Evolutionary conservation across 2,888 invertebrate genomes (phyloP).

Genomic region (Tolmerus cingulatus): DNA sequence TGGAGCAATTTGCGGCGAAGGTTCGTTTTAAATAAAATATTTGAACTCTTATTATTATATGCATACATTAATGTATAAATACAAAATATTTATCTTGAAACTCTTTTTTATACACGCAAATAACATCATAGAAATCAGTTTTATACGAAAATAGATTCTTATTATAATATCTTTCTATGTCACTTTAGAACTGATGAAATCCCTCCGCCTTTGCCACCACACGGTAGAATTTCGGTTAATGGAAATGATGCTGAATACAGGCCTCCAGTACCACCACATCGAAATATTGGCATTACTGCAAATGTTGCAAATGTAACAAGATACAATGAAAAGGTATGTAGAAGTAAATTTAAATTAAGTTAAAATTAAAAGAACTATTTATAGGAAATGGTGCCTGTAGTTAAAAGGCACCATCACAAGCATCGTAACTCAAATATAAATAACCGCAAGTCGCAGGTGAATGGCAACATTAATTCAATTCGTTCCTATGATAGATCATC

Average conservation of each 20-base stretch:
- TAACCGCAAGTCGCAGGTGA: conserved; percentile 51
- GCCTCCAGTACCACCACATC: conserved; percentile 88
- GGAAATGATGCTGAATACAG: conserved; percentile 75
- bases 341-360: background rate
- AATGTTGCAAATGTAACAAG: conserved; percentile 66
- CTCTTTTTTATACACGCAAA: no score
- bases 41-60: no score
- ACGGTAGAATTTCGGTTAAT: conserved; percentile 63
- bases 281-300: conserved; percentile 72
- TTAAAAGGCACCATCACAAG: conserved; percentile 56
- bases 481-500: conserved; percentile 51
- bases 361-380: background rate
- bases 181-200: conserved; percentile 60
- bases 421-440: conserved; percentile 55
- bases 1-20: no score
- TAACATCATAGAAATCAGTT: no score
- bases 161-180: background rate
- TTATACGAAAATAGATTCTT: background rate
- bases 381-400: conserved; percentile 44
- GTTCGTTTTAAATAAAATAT: no score
- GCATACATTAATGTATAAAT: no score
- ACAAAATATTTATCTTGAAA: no score
- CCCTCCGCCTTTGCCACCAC: conserved; percentile 66
- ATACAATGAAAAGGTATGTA: conserved; percentile 50
- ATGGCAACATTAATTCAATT: conserved; percentile 51